A percentile compares a stretch with the other conserved stretches of the same genome.
Evolutionary conservation across 2,113 vertebrate genomes (phyloP).

Genomic region (Copsychus sechellarum): DNA sequence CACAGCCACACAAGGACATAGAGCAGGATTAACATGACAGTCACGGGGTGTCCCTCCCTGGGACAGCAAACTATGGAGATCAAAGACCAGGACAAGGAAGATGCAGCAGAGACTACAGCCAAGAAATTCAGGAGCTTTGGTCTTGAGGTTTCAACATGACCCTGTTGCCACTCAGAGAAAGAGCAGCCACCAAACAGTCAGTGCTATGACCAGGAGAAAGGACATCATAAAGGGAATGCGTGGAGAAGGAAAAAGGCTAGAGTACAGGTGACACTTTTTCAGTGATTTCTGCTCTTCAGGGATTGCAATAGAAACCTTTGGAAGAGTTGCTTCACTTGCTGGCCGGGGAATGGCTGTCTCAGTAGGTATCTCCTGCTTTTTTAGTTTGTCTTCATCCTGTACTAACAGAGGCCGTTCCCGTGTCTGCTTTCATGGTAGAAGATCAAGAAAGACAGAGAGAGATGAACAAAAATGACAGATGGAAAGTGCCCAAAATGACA

Average conservation of each 20-base stretch:
- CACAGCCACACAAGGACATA: background rate
- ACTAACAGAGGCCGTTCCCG: constrained; percentile 82
- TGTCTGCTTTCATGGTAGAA: constrained; percentile 87
- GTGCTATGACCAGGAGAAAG: constrained; percentile 81
- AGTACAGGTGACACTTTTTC: constrained; percentile 78
- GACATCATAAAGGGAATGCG: constrained; percentile 86
- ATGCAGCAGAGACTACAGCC: constrained; percentile 48
- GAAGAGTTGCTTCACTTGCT: constrained; percentile 72
- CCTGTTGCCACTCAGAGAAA: constrained; percentile 80
- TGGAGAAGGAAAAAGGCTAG: constrained; percentile 76
- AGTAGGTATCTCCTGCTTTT: constrained; percentile 78
- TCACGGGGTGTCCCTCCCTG: background rate
- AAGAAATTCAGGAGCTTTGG: constrained; percentile 64
- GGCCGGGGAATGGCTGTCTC: constrained; percentile 73
- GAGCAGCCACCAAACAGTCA: constrained; percentile 89
- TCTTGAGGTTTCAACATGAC: constrained; percentile 68
- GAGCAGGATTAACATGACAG: background rate
- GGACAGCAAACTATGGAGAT: constrained; percentile 11
- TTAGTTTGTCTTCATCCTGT: constrained; percentile 85
- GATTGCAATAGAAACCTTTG: constrained; percentile 85
- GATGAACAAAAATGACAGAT: constrained; percentile 89
- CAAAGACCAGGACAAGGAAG: constrained; percentile 32
- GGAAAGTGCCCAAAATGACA: constrained; percentile 73
- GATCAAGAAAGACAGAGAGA: constrained; percentile 94
- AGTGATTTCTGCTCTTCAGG: constrained; percentile 80